These are phyloP conservation scores for Anhinga anhinga DNA, from an alignment of 2,113 vertebrate species.

Conservation along the genomic window DNA sequence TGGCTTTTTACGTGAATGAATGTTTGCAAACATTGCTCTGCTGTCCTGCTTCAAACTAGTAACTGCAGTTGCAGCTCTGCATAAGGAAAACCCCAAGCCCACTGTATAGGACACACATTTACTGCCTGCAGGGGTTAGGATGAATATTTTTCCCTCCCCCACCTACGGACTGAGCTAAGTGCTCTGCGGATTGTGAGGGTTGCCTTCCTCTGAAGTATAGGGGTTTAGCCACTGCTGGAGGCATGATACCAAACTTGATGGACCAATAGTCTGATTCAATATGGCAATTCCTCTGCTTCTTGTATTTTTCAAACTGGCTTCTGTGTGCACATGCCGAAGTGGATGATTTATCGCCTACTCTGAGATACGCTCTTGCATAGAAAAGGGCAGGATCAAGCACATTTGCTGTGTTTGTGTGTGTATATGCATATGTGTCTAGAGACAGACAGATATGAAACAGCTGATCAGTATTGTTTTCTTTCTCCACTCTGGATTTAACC, in stretches of 20 bases:
- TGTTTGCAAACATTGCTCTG: constrained; percentile 20
- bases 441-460: neutral
- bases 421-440: neutral
- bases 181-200: neutral
- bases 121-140: constrained; percentile 26
- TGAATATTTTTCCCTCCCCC: neutral
- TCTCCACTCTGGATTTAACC: neutral
- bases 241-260: constrained; percentile 58
- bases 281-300: constrained; percentile 60
- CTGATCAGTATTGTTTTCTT: neutral
- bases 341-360: constrained; percentile 17
- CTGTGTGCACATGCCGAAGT: constrained; percentile 2
- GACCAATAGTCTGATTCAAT: constrained; percentile 61
- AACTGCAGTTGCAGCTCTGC: constrained; percentile 15
- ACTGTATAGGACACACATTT: constrained; percentile 2
- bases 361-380: neutral
- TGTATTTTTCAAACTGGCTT: constrained; percentile 46
- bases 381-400: neutral
- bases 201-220: constrained; percentile 12
- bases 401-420: neutral
- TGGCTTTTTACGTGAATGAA: neutral
- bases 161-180: neutral
- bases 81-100: neutral
- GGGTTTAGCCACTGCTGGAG: constrained; percentile 53
- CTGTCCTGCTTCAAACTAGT: constrained; percentile 2